Conservation (phyloP, 2,888 invertebrate genomes). For the Limenitis camilla region DNA sequence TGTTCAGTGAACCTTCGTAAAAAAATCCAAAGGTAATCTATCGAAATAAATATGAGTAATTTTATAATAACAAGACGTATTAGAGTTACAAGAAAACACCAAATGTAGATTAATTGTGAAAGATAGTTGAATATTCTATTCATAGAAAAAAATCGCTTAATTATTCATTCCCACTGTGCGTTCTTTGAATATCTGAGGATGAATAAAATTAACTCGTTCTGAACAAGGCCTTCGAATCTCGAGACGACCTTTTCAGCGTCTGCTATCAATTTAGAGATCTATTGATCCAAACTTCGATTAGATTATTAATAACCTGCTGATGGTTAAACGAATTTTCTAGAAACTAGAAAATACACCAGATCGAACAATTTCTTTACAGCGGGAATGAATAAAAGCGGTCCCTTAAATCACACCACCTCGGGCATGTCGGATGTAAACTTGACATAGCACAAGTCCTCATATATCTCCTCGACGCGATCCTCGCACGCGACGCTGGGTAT, state of each 20-base stretch:
- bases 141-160: not conserved
- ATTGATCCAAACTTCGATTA: too few relatives aligned
- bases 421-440: constrained; percentile 82
- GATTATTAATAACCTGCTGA: too few relatives aligned
- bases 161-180: not conserved
- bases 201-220: not conserved
- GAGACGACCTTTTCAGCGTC: too few relatives aligned
- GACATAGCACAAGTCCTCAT: constrained; percentile 91
- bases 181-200: not conserved
- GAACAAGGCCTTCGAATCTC: too few relatives aligned
- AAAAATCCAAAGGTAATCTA: too few relatives aligned
- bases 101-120: constrained; percentile 4
- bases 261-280: too few relatives aligned
- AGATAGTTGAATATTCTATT: constrained; percentile 5
- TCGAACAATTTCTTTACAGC: not conserved
- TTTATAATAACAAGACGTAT: too few relatives aligned
- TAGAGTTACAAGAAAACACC: too few relatives aligned
- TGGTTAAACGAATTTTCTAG: too few relatives aligned
- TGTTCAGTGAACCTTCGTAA: too few relatives aligned
- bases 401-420: constrained; percentile 71
- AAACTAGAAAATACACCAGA: too few relatives aligned
- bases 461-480: constrained; percentile 86
- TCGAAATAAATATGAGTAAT: too few relatives aligned
- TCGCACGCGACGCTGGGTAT: constrained; percentile 76
- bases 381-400: not conserved